These are phyloP conservation scores for Zosterops hypoxanthus DNA, from an alignment of 2,113 vertebrate genomes.

Conservation along the genomic window DNA sequence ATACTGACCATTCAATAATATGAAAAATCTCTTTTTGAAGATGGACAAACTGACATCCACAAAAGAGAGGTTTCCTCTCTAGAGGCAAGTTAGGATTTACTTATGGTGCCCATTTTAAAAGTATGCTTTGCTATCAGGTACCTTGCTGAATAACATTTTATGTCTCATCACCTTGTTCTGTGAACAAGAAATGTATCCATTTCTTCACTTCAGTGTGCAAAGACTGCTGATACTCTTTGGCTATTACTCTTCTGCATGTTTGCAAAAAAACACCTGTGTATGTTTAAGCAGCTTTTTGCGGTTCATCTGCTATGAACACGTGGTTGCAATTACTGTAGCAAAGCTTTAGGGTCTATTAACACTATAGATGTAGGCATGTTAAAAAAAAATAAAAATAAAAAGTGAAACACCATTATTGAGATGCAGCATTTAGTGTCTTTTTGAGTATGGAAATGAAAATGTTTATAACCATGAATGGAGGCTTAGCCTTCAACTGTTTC, in stretches of 20 bases:
- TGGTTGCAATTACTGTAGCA: not conserved
- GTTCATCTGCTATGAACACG: not conserved
- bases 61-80: conserved; percentile 32
- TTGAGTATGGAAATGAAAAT: not conserved
- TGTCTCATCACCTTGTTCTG: not conserved
- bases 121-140: conserved; percentile 1
- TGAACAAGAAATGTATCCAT: not conserved
- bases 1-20: not conserved
- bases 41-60: conserved; percentile 13
- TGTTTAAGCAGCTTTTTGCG: not conserved
- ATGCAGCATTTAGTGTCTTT: not conserved
- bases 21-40: conserved; percentile 32
- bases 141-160: not conserved
- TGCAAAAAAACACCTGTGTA: not conserved
- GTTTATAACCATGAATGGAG: not conserved
- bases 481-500: not conserved
- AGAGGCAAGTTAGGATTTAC: conserved; percentile 33
- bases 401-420: not conserved
- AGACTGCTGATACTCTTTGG: not conserved
- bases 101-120: not conserved
- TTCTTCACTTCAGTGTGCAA: not conserved
- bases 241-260: conserved; percentile 33
- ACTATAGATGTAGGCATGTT: not conserved
- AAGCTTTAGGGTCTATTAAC: not conserved
- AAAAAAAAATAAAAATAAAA: not conserved